phyloP scores from a whole-genome alignment of 37 sponge, comb jelly and placozoan genomes.

The Aphrocallistes beatrix region DNA sequence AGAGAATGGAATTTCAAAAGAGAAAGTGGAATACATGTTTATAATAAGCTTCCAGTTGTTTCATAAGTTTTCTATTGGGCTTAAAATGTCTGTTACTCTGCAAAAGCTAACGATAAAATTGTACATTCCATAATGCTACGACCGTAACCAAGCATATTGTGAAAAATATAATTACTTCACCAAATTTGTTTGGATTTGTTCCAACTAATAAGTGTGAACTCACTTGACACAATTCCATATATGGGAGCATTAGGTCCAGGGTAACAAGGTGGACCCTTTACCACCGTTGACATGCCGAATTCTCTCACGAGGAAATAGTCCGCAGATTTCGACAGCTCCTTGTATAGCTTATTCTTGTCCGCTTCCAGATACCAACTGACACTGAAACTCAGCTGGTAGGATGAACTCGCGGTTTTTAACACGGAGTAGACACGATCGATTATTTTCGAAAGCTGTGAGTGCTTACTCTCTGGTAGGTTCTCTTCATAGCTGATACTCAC shows the following conservation, averaged over 20 bases:
- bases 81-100: no score
- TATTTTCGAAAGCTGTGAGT: background rate
- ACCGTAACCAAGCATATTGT: no score
- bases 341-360: background rate
- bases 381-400: background rate
- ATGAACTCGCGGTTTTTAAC: conserved; percentile 13
- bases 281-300: background rate
- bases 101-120: no score
- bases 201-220: no score
- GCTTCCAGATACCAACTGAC: background rate
- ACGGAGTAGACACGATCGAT: background rate
- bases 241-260: background rate
- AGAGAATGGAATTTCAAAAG: no score
- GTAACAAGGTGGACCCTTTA: background rate
- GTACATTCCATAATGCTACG: no score
- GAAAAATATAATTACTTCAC: no score
- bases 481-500: background rate
- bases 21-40: no score
- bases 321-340: background rate
- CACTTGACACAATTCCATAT: conserved; percentile 10
- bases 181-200: no score
- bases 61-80: no score
- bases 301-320: background rate
- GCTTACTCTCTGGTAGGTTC: background rate
- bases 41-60: no score